Evolutionary conservation across 2,113 vertebrate genomes (phyloP), one percentile per base, ranked within the genome.

Genomic region (Oncorhynchus keta): DNA sequence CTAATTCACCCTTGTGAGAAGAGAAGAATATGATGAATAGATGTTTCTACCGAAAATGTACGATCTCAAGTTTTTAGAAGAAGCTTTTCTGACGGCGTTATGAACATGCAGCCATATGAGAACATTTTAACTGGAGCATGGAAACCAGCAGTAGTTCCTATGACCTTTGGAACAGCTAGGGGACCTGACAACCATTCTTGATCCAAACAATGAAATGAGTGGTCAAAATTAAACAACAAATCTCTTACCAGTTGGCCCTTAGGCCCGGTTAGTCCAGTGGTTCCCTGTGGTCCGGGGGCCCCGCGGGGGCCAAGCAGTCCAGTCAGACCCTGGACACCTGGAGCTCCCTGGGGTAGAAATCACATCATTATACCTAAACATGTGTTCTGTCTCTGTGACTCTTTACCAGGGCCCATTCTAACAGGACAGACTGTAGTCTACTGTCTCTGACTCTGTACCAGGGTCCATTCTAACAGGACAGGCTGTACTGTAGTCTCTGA

Each of bases 211-310:
- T 16, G 51, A 55, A 35, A n/a, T 45, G 30, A 65, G 16, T 14
- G 28, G 51, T 18, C 12, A 0, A 0, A n/a, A 39, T 66, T 1
- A 45, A 66, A 28, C 22, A 14, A 14, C 0, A 68, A 2, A 64
- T 71, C 4, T 66, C 0, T 90, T 96, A 99, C 98, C 93, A 92
- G 55, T 90, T 97, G 96, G 65, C 98, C 98, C 91, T 98, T 96
- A 71, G 97, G 94, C 77, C 98, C 98, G 0, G 92, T 80, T 66
- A 89, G 87, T 83, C 98, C 98, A 0, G 95, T 96, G 59, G 94
- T 96, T 76, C 98, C 98, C 81, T 98, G 97, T 13, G 97, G 94
- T 66, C 98, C 98, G 13, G 95, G 93, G 96, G 93, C 6, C 98
- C 97, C 0, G 89, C 76, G 0, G 96, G 96, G 97, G 0, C 98